Percentiles rank a stretch among this genome's conserved stretches.
Conservation (phyloP, 2,888 invertebrate species). For the Vannuccia rotundouncinata region DNA sequence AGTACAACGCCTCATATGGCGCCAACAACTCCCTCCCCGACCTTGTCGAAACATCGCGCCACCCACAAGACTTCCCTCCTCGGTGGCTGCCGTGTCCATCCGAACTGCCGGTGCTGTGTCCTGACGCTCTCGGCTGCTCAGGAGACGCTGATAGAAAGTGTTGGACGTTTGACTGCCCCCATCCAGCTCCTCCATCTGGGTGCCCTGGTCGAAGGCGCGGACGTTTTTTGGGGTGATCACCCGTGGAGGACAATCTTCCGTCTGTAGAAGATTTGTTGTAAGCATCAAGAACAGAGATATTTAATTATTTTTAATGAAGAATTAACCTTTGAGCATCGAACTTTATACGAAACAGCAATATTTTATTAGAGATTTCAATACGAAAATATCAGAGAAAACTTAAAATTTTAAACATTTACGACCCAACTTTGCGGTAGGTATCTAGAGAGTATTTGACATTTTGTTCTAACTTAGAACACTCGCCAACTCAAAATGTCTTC, state of each 20-base stretch:
- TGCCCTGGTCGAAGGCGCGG: background rate
- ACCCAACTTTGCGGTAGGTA: too few relatives aligned
- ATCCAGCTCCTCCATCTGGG: background rate
- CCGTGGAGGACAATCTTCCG: background rate
- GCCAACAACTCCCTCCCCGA: slow-evolving; percentile 43
- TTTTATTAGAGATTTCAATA: too few relatives aligned
- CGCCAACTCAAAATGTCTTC: too few relatives aligned
- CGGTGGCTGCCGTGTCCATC: background rate
- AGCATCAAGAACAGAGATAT: too few relatives aligned
- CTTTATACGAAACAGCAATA: too few relatives aligned
- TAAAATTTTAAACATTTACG: too few relatives aligned
- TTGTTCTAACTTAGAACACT: too few relatives aligned
- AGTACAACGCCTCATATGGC: slow-evolving; percentile 43
- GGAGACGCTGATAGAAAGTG: background rate
- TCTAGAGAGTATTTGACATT: too few relatives aligned
- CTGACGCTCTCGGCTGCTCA: background rate
- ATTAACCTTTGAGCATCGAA: too few relatives aligned
- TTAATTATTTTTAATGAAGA: too few relatives aligned
- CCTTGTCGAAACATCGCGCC: slow-evolving; percentile 43
- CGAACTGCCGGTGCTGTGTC: background rate
- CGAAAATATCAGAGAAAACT: too few relatives aligned
- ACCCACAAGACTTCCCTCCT: background rate
- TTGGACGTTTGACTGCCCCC: background rate
- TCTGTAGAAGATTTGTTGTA: background rate
- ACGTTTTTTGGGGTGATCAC: background rate